These are phyloP conservation scores for Adela reaumurella DNA, from an alignment of 2,888 invertebrate genomes.

Conservation along the genomic window DNA sequence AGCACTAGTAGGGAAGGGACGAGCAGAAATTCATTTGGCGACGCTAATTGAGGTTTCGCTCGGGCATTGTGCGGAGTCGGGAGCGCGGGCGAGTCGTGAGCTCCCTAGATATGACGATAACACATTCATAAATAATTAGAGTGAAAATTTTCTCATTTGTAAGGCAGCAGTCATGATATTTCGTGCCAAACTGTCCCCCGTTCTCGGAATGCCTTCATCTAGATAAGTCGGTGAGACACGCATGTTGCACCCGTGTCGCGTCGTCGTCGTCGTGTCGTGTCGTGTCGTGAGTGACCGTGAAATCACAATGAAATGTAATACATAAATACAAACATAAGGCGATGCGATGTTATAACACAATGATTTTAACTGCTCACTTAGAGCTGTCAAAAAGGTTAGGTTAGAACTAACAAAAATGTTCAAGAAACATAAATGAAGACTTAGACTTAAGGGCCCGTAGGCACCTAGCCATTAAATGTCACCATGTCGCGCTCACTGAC, in stretches of 20 bases:
- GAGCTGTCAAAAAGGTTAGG: too few species aligned
- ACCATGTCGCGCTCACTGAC: too few species aligned
- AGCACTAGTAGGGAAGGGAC: slow-evolving; percentile 45
- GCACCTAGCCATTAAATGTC: too few species aligned
- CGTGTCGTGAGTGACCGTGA: too few species aligned
- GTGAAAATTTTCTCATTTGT: slow-evolving; percentile 57
- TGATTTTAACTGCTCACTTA: too few species aligned
- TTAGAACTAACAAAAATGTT: too few species aligned
- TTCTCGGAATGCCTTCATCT: slow-evolving; percentile 46
- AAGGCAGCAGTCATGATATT: slow-evolving; percentile 56
- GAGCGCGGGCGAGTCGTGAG: slow-evolving; percentile 53
- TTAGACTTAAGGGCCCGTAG: too few species aligned
- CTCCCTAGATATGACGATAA: slow-evolving; percentile 53
- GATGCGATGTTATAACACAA: too few species aligned
- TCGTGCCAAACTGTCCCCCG: slow-evolving; percentile 42
- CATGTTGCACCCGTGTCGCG: slow-evolving; percentile 20
- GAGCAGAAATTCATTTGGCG: slow-evolving; percentile 54
- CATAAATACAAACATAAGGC: too few species aligned
- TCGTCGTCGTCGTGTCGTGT: too few species aligned
- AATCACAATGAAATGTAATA: too few species aligned
- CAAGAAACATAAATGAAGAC: too few species aligned
- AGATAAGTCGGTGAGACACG: slow-evolving; percentile 25
- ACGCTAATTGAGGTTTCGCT: slow-evolving; percentile 52
- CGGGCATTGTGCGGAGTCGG: slow-evolving; percentile 39
- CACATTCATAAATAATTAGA: slow-evolving; percentile 59